Base-by-base conservation (phyloP, 2,888 invertebrate genomes). In the Saturnia pavonia region DNA sequence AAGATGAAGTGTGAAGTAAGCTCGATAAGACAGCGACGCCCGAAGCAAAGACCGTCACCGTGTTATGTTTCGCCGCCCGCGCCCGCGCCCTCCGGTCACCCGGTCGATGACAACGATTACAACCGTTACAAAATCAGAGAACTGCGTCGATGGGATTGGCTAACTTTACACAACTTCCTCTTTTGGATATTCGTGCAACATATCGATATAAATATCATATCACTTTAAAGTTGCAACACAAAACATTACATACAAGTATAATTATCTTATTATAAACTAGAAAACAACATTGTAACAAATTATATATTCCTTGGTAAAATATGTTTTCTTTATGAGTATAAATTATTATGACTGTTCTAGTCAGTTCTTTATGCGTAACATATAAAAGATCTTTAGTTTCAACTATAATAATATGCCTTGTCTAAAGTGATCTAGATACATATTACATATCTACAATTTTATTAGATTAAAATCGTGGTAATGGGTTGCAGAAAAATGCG, bases 161-260 rank as follows among this genome's bases (percentile, higher is more conserved):
- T 84, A 89, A 88, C 83, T 86, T 90, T 88, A 87, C 86, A 88
- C 86, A 90, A 89, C 83, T 84, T 89, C 88, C 70, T 86, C 86
- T 87, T 88, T 85, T 85, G 81, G 85, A 85, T 84, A 86, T 86
- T 88, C 83, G 82, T 84, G 78, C 77, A 79, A 81, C 78, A 84
- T 82, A 81, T 80, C 77, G 75, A 70, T 72, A 78, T 69, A 34
- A 69, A 48, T 70, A 27, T 68, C 22, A 45, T 27, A 40, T 34
- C 48, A 51, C 27, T 54, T 57, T 27, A 42, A 25, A 43, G 77
- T 25, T 69, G 57, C 40, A 40, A 19, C 19, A 65, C 25, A 60
- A 11, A 27, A 4, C 6, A 11, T 54, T n/a, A n/a, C n/a, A n/a
- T 16, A 51, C 51, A 51, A 51, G n/a, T n/a, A 51, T 51, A 51